Conservation (phyloP, 2,797 vertebrate genomes). For the Myotis daubentonii region DNA sequence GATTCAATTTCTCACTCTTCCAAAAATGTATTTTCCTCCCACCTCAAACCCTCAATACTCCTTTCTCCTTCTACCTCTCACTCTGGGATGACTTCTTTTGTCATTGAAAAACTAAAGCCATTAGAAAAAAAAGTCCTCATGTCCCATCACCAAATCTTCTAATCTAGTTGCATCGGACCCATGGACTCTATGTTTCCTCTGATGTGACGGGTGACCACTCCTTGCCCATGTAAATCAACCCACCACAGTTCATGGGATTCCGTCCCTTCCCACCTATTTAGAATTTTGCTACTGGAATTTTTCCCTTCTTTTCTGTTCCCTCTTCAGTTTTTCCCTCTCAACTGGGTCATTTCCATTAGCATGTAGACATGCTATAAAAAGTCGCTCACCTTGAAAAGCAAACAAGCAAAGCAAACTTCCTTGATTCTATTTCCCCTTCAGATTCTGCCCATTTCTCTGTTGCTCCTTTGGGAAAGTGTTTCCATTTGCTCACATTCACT, state of each 20-base stretch:
- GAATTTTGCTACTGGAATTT: neutral
- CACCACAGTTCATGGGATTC: neutral
- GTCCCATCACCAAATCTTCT: neutral
- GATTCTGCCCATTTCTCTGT: neutral
- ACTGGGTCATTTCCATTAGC: neutral
- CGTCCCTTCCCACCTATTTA: neutral
- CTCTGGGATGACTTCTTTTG: neutral
- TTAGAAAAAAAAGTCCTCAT: neutral
- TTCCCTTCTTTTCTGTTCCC: neutral
- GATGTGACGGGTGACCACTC: neutral
- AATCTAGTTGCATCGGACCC: neutral
- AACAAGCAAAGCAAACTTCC: neutral
- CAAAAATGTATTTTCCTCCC: slow-evolving; percentile 36
- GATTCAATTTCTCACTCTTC: neutral
- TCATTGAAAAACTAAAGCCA: slow-evolving; percentile 15
- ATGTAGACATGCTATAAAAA: neutral
- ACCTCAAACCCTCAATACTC: neutral
- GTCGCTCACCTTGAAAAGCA: slow-evolving; percentile 1
- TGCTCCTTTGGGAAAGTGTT: neutral
- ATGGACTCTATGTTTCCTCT: neutral
- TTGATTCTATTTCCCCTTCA: neutral
- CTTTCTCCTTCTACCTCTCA: neutral
- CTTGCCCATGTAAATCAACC: neutral
- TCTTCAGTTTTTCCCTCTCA: neutral
- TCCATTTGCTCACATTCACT: neutral